These are phyloP conservation scores for Phoxinus phoxinus DNA, from an alignment of 2,113 vertebrate species.

Conservation along the genomic window DNA sequence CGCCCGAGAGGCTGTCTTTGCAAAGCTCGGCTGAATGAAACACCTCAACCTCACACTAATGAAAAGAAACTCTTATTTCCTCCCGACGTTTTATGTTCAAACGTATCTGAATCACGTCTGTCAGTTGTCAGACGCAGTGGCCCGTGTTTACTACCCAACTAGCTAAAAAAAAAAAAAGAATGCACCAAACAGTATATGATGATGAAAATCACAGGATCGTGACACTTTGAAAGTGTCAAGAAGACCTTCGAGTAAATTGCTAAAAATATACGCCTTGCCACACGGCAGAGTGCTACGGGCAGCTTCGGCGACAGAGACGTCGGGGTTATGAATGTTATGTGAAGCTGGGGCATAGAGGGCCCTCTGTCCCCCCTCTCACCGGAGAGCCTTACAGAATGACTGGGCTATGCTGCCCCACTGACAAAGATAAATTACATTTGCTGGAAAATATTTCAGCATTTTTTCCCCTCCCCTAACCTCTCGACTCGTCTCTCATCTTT, in stretches of 20 bases:
- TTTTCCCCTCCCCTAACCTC: slow-evolving; percentile 14
- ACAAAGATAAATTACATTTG: slow-evolving; percentile 81
- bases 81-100: slow-evolving; percentile 15
- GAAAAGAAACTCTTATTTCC: slow-evolving; percentile 34
- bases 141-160: slow-evolving; percentile 21
- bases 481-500: slow-evolving; percentile 46
- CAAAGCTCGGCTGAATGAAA: slow-evolving; percentile 33
- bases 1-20: slow-evolving; percentile 25
- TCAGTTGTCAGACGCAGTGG: not conserved
- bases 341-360: slow-evolving; percentile 74
- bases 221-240: slow-evolving; percentile 14
- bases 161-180: slow-evolving; percentile 1
- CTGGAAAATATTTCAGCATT: slow-evolving; percentile 73
- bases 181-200: slow-evolving; percentile 2
- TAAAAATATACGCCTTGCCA: slow-evolving; percentile 67
- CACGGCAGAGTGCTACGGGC: slow-evolving; percentile 50
- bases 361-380: slow-evolving; percentile 74
- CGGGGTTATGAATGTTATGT: slow-evolving; percentile 67
- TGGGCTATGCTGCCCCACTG: slow-evolving; percentile 74
- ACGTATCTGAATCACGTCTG: not conserved
- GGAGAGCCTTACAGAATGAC: slow-evolving; percentile 76
- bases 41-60: slow-evolving; percentile 32
- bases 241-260: slow-evolving; percentile 61
- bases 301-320: slow-evolving; percentile 67
- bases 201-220: slow-evolving; percentile 18